A percentile compares a stretch with the other conserved stretches of the same genome.
These are phyloP conservation scores for Leucoraja erinaceus DNA, from an alignment of 2,113 vertebrate species.

Conservation along the genomic window DNA sequence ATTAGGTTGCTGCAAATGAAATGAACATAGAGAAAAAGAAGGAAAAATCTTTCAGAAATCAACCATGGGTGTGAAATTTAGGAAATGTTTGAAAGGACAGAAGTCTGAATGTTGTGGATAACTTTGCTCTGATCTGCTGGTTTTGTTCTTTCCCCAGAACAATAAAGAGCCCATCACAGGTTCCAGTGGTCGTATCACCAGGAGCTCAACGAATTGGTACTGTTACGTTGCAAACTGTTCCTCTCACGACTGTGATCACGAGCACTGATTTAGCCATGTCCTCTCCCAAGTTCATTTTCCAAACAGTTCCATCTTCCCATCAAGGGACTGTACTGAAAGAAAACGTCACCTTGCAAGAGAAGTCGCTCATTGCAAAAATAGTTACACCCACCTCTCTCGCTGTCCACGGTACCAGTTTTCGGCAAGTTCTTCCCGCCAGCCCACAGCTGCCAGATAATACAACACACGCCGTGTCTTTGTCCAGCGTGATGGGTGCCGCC, in stretches of 20 bases:
- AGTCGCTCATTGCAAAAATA: conserved; percentile 57
- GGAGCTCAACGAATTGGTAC: conserved; percentile 65
- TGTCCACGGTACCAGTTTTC: conserved; percentile 57
- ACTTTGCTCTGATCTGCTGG: background rate
- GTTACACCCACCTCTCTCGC: conserved; percentile 57
- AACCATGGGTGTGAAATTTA: background rate
- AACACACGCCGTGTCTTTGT: conserved; percentile 53
- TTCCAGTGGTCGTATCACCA: conserved; percentile 68
- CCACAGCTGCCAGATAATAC: conserved; percentile 64
- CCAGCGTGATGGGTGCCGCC: conserved; percentile 53
- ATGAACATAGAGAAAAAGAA: background rate
- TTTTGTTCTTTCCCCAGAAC: conserved; percentile 54
- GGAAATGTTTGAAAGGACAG: background rate
- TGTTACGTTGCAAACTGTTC: conserved; percentile 73
- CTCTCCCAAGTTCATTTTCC: conserved; percentile 69
- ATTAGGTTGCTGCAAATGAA: background rate
- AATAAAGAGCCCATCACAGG: conserved; percentile 59
- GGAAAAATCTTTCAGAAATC: background rate
- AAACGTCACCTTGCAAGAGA: conserved; percentile 61
- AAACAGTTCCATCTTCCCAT: conserved; percentile 69
- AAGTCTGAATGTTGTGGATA: background rate
- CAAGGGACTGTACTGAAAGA: conserved; percentile 72
- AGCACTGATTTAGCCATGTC: conserved; percentile 59
- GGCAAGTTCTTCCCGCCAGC: conserved; percentile 60
- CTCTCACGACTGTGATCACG: conserved; percentile 69